Evolutionary conservation across 2,797 vertebrate genomes (phyloP).

Genomic region (Australoheros facetus): DNA sequence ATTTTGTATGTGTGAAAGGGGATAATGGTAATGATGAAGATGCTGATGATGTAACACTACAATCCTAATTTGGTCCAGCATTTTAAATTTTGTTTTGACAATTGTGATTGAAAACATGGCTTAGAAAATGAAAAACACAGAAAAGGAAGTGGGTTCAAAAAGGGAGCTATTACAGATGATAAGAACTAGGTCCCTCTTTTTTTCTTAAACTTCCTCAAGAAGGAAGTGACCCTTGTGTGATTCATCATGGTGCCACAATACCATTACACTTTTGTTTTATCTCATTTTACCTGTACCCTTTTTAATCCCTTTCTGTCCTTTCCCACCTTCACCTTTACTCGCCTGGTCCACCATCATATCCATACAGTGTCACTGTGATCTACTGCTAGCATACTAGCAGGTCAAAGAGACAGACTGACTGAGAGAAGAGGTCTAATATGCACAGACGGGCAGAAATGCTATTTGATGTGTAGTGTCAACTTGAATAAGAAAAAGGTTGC

Average conservation of each 20-base stretch:
- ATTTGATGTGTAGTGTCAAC: slow-evolving; percentile 43
- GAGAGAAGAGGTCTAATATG: slow-evolving; percentile 61
- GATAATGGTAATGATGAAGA: slow-evolving; percentile 23
- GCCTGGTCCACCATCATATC: slow-evolving; percentile 51
- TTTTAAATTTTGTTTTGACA: slow-evolving; percentile 48
- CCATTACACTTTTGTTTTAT: slow-evolving; percentile 32
- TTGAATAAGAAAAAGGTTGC: slow-evolving; percentile 21
- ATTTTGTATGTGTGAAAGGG: slow-evolving; percentile 58
- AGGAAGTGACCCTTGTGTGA: slow-evolving; percentile 41
- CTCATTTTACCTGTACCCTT: slow-evolving; percentile 32
- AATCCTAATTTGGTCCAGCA: slow-evolving; percentile 50
- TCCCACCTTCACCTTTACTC: slow-evolving; percentile 35
- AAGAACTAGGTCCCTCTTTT: slow-evolving; percentile 31
- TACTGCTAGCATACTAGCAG: slow-evolving; percentile 54
- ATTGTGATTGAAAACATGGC: slow-evolving; percentile 31
- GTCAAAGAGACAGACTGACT: slow-evolving; percentile 54
- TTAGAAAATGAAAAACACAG: slow-evolving; percentile 21
- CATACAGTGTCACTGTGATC: slow-evolving; percentile 80
- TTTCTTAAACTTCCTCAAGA: slow-evolving; percentile 34
- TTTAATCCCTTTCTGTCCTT: slow-evolving; percentile 30
- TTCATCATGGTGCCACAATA: slow-evolving; percentile 54
- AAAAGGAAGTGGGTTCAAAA: slow-evolving; percentile 26
- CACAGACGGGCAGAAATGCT: slow-evolving; percentile 56
- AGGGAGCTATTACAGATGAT: slow-evolving; percentile 29
- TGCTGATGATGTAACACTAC: slow-evolving; percentile 38